A percentile compares a stretch with the other conserved stretches of the same genome.
Conservation (phyloP, 2,888 invertebrate genomes). For the Leptopilina drosophilae region DNA sequence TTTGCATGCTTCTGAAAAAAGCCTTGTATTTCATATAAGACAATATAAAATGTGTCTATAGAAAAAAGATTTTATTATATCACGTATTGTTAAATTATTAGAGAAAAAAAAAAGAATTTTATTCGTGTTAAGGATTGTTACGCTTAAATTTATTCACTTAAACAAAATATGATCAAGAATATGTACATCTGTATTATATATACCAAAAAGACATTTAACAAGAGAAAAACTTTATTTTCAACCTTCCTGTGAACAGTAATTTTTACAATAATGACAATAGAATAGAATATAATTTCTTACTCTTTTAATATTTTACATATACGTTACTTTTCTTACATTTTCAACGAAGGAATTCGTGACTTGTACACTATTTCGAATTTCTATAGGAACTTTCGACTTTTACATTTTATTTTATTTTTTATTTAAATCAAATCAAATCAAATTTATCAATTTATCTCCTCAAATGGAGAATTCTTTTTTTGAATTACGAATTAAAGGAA, state of each 20-base stretch:
- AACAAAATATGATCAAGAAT: constrained; percentile 54
- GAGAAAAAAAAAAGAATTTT: constrained; percentile 66
- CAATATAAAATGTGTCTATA: constrained; percentile 13
- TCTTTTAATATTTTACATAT: neutral
- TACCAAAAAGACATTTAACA: constrained; percentile 59
- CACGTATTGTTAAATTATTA: constrained; percentile 65
- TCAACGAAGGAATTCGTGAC: too few relatives aligned
- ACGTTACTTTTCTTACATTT: too few relatives aligned
- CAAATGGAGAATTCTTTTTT: too few relatives aligned
- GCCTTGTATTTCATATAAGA: constrained; percentile 17
- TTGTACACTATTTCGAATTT: too few relatives aligned
- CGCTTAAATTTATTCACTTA: constrained; percentile 65
- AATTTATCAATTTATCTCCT: too few relatives aligned
- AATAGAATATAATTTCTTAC: neutral
- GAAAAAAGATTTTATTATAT: constrained; percentile 66
- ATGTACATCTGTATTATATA: constrained; percentile 55
- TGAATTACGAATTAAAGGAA: too few relatives aligned
- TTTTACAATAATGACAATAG: constrained; percentile 1
- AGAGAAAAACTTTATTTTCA: constrained; percentile 40
- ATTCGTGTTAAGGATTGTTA: constrained; percentile 70
- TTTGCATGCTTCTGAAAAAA: constrained; percentile 4
- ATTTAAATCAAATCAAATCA: too few relatives aligned
- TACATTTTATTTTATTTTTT: too few relatives aligned
- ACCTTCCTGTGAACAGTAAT: constrained; percentile 17
- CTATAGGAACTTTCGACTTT: too few relatives aligned